These are phyloP conservation scores for Nephotettix cincticeps DNA, from an alignment of 1,140 invertebrate genomes.

Conservation along the genomic window DNA sequence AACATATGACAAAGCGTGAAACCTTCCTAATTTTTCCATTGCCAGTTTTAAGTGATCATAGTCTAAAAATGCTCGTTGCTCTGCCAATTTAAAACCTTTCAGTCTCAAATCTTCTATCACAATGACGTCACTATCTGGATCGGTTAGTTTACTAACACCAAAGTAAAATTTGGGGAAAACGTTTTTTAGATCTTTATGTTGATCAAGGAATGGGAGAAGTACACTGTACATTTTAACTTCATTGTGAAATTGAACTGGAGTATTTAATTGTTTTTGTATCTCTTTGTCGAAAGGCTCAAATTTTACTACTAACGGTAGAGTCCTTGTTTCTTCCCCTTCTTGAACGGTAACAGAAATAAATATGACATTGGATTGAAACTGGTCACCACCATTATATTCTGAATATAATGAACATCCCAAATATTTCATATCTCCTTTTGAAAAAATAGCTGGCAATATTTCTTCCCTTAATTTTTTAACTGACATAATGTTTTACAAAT, in stretches of 20 bases:
- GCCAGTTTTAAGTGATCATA: constrained; percentile 42
- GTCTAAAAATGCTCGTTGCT: constrained; percentile 28
- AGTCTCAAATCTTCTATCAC: constrained; percentile 43
- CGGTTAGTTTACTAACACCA: not conserved
- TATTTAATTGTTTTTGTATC: not conserved
- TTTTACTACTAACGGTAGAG: not conserved
- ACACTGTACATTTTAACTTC: constrained; percentile 32
- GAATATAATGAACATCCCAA: too few species aligned
- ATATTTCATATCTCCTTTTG: too few species aligned
- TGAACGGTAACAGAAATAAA: not conserved
- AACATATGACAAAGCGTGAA: constrained; percentile 46
- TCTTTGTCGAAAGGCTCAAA: not conserved
- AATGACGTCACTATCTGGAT: constrained; percentile 34
- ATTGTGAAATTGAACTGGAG: constrained; percentile 32
- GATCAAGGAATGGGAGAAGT: constrained; percentile 28
- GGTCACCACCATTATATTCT: not conserved
- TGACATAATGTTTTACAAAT: too few species aligned
- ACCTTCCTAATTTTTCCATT: constrained; percentile 44
- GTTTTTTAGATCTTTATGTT: not conserved
- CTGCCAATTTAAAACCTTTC: constrained; percentile 26
- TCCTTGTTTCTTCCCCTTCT: not conserved
- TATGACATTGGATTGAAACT: not conserved
- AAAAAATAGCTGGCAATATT: too few species aligned
- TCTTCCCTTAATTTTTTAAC: too few species aligned
- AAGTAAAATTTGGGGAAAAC: constrained; percentile 33